phyloP scores from a whole-genome alignment of 2,888 invertebrate species.

The Parascotia fuliginaria region DNA sequence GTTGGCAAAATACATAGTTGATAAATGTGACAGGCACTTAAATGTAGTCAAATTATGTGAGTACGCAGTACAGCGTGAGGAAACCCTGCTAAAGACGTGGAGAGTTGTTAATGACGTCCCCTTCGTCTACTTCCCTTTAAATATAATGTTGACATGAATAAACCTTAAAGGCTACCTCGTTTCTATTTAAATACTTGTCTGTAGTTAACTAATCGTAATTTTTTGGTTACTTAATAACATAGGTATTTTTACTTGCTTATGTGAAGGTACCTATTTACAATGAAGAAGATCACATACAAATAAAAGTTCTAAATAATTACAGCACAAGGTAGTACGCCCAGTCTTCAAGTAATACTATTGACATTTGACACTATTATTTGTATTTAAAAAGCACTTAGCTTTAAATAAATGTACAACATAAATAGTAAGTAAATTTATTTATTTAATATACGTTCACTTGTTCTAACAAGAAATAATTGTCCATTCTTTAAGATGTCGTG shows the following conservation, averaged over 20 bases:
- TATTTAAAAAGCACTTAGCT: too few species aligned
- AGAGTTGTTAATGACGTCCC: constrained; percentile 58
- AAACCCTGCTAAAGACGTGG: constrained; percentile 55
- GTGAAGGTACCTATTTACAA: too few species aligned
- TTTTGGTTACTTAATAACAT: constrained; percentile 10
- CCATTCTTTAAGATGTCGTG: too few species aligned
- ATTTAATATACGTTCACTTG: too few species aligned
- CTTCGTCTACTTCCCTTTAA: constrained; percentile 30
- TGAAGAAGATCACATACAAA: too few species aligned
- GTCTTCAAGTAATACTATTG: too few species aligned
- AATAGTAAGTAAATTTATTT: too few species aligned
- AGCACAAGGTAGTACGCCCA: too few species aligned
- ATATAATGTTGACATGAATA: constrained; percentile 35
- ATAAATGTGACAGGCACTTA: constrained; percentile 20
- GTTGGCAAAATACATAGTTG: constrained; percentile 11
- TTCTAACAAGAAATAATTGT: too few species aligned
- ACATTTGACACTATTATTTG: too few species aligned
- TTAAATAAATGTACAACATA: too few species aligned
- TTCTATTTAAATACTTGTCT: constrained; percentile 35
- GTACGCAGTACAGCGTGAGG: constrained; percentile 23
- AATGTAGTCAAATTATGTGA: constrained; percentile 39
- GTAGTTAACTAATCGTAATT: constrained; percentile 12
- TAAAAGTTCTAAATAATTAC: too few species aligned
- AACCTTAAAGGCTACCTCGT: constrained; percentile 21
- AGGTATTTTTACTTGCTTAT: constrained; percentile 1